Base-by-base conservation (phyloP, 2,888 invertebrate species). In the Stomorhina lunata region DNA sequence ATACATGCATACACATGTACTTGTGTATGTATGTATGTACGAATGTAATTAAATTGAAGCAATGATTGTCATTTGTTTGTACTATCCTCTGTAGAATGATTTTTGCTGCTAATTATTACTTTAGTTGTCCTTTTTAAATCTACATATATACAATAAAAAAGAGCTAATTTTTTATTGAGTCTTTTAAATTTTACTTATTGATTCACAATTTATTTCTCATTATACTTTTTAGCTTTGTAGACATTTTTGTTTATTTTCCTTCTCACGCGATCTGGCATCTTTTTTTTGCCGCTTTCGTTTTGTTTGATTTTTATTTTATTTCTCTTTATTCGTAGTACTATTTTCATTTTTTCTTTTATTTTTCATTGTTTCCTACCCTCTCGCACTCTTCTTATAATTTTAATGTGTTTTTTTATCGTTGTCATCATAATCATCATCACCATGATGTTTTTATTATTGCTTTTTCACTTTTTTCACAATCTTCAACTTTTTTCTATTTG, bases 351-450 rank as follows among this genome's bases (percentile, higher is more conserved):
- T 53, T 34, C 12, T 45, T 32, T 61, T 27, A 50, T 1, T 57
- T n/a, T 20, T 32, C 17, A 76, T 22, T 66, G 3, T 43, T 61
- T 59, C 32, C 43, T 45, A 17, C 27, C 20, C 27, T 55, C 27
- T 61, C 61, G n/a, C n/a, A n/a, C n/a, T n/a, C n/a, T n/a, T 27
- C 27, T 61, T 2, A 63, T 17, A 61, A 43, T n/a, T n/a, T n/a
- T n/a, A n/a, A 63, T 59, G 40, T 69, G 22, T 53, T 71, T 53
- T 59, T 65, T 71, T 69, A 34, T 71, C 9, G 4, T 69, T 77
- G 15, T 50, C 25, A 40, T 63, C 29, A 37, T n/a, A 4, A 15
- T 29, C 4, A 25, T 40, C 17, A 61, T 63, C 48, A 45, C 27
- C 32, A 45, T 61, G 15, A 15, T 29, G 29, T 34, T 15, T 66